Base-by-base conservation (phyloP, 2,113 vertebrate species). In the Aleadryas rufinucha region DNA sequence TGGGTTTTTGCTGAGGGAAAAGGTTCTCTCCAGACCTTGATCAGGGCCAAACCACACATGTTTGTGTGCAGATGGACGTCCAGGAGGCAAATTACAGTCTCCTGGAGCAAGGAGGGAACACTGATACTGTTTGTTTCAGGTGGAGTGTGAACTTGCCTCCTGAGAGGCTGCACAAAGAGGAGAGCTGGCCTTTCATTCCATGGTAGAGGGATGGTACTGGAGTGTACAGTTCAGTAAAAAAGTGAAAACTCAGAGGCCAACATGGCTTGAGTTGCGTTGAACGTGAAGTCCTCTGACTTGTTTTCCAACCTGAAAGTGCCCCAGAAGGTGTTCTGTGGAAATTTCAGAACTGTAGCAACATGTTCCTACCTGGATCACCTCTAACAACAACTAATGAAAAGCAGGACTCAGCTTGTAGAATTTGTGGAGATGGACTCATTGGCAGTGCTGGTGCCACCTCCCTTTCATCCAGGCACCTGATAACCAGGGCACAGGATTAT, bases 221-320 rank as follows among this genome's bases (percentile, higher is more conserved):
- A 70, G 27, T 5, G 16, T 47, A 20, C 39, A 47, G 28, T 71
- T 66, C 56, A 59, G 28, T 19, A 35, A 11, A 39, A 66, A 53
- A 45, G 10, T n/a, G 45, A 53, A 84, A 69, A 53, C 15, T 39
- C 71, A 26, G 42, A 53, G 42, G 26, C 11, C 81, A 90, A 2
- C 0, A 0, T 21, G 1, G 0, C 71, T 77, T 81, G 27, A 30
- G 20, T 54, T 84, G 17, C 0, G 0, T 16, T 53, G 37, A 84
- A 65, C 20, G 4, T 0, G 0, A 80, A 49, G 10, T 74, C 20
- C 69, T 78, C 57, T 28, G 31, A 35, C 65, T 47, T 76, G 27
- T 84, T 84, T 54, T 44, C 53, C 26, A n/a, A 7, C 11, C 33
- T 76, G n/a, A 47, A 64, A 75, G 54, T 37, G 23, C 2, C 52